Percentiles rank a stretch among this genome's conserved stretches.
phyloP scores from a whole-genome alignment of 2,888 invertebrate genomes.

The Drosophila peninsularis region DNA sequence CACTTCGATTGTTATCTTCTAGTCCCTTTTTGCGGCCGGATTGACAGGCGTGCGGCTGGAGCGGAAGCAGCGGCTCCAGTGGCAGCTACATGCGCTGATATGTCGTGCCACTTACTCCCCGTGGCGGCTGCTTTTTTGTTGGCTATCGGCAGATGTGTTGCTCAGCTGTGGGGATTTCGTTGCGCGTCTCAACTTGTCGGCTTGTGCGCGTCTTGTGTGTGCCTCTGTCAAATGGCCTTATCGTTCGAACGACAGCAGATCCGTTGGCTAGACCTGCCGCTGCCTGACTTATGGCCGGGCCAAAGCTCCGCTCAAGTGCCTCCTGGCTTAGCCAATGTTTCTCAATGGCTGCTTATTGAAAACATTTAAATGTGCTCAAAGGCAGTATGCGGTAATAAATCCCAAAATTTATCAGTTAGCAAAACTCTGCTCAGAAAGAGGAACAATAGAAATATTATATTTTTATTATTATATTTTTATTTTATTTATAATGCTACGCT shows the following conservation, averaged over 20 bases:
- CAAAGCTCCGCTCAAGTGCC: slow-evolving; percentile 46
- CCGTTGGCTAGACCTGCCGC: slow-evolving; percentile 40
- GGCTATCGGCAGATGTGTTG: slow-evolving; percentile 49
- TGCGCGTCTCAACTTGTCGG: slow-evolving; percentile 50
- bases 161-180: slow-evolving; percentile 31
- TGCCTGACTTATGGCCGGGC: slow-evolving; percentile 27
- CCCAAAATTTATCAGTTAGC: slow-evolving; percentile 19
- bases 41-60: slow-evolving; percentile 56
- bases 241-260: slow-evolving; percentile 67
- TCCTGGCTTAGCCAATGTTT: slow-evolving; percentile 53
- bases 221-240: slow-evolving; percentile 64
- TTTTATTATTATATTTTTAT: too few relatives aligned
- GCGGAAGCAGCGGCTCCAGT: slow-evolving; percentile 40
- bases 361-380: slow-evolving; percentile 47
- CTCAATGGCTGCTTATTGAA: slow-evolving; percentile 61
- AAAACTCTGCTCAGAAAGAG: not conserved
- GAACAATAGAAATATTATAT: not conserved
- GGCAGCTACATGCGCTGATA: slow-evolving; percentile 55
- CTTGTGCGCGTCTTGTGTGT: slow-evolving; percentile 48
- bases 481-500: too few relatives aligned
- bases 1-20: slow-evolving; percentile 54
- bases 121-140: slow-evolving; percentile 21
- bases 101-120: slow-evolving; percentile 23
- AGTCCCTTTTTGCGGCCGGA: slow-evolving; percentile 42
- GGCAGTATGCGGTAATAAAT: slow-evolving; percentile 35